Percentiles rank a stretch among this genome's conserved stretches.
phyloP scores from a whole-genome alignment of 2,797 vertebrate species.

The Spinus olivaceus region DNA sequence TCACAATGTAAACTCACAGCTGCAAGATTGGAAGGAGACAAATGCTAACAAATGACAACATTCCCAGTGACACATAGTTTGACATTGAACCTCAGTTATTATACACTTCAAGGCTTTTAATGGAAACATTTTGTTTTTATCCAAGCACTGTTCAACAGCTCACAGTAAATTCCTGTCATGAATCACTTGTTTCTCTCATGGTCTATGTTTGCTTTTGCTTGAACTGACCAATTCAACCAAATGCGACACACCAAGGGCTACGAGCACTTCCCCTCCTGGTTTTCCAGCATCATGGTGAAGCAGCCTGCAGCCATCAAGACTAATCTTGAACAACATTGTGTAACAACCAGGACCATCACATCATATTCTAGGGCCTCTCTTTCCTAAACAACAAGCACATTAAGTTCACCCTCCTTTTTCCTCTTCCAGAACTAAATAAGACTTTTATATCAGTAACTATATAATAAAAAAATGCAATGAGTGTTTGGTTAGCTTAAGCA shows the following conservation, averaged over 20 bases:
- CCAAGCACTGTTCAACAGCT: slow-evolving; percentile 19
- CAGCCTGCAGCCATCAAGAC: not conserved
- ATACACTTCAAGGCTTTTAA: not conserved
- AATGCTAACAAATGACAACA: not conserved
- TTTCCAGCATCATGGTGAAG: not conserved
- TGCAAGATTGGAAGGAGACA: not conserved
- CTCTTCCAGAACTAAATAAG: not conserved
- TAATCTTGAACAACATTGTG: not conserved
- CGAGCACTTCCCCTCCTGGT: not conserved
- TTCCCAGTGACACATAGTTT: not conserved
- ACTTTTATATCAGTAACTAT: not conserved
- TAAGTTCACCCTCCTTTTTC: not conserved
- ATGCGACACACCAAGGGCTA: not conserved
- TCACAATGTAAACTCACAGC: not conserved
- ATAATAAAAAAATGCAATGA: not conserved
- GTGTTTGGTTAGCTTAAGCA: not conserved
- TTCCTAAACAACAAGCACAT: not conserved
- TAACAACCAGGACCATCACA: not conserved
- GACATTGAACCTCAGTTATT: not conserved
- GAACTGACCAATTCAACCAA: not conserved
- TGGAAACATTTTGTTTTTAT: not conserved
- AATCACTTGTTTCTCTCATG: not conserved
- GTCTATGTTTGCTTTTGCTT: not conserved
- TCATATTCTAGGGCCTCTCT: not conserved
- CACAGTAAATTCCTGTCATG: not conserved